A percentile compares a stretch with the other conserved stretches of the same genome.
Evolutionary conservation across 2,888 invertebrate genomes (phyloP).

Genomic region (Elysia crispata): DNA sequence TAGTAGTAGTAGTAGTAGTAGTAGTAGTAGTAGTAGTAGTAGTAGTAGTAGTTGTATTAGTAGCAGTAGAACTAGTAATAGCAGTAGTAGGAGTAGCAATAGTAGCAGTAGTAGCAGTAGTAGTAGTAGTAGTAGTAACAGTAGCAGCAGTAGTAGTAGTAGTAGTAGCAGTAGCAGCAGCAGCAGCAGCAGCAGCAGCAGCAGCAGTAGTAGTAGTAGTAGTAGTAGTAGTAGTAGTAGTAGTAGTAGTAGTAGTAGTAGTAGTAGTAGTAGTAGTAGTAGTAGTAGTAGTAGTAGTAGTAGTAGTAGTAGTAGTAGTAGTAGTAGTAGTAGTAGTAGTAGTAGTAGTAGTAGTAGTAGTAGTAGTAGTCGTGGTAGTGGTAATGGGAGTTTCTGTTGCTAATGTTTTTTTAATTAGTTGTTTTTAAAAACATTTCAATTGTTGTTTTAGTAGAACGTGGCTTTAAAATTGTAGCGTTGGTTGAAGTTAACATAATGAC

Average conservation of each 20-base stretch:
- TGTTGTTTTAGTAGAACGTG: no score
- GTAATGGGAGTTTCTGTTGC: no score
- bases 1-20: conserved; percentile 26
- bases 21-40: conserved; percentile 19
- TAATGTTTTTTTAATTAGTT: no score
- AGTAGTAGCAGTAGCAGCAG: background rate
- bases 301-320: conserved; percentile 50
- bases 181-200: background rate
- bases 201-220: background rate
- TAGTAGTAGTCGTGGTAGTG: conserved; percentile 34
- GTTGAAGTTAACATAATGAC: no score
- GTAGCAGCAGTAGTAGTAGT: background rate
- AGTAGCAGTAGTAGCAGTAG: conserved; percentile 29
- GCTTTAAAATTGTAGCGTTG: no score
- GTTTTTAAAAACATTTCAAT: no score
- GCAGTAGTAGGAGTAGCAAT: no score
- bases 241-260: background rate
- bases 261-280: background rate
- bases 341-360: conserved; percentile 46
- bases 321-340: conserved; percentile 52
- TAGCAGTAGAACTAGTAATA: no score
- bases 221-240: background rate
- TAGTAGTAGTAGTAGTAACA: conserved; percentile 31
- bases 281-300: background rate
- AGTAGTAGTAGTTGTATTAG: no score